Evolutionary conservation across 2,888 invertebrate species (phyloP), one percentile per base, ranked within the genome.

Genomic region (Cephus sareptanus): DNA sequence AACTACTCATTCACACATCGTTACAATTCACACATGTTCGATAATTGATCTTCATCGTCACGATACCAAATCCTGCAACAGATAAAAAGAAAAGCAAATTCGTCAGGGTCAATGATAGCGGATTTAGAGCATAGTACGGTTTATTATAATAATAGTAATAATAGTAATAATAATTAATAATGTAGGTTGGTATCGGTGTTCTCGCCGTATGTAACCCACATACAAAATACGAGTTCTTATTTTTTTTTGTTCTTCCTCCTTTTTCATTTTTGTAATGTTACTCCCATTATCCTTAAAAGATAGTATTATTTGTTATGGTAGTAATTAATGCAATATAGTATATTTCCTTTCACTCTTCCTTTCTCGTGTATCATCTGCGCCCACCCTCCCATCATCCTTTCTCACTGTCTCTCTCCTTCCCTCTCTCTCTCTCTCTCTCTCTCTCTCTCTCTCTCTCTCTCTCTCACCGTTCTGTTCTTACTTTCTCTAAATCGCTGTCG

Each of bases 51-150:
- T 70, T 34, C 33, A 4, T n/a, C 33, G 75, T 31, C 33, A 73
- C 73, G 30, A 56, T 23, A 56, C 23, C 56, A 56, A 56, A 11
- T 71, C 76, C 84, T 87, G 85, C 74, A 85, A 85, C 82, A 87
- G 77, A 87, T 81, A 77, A 81, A 78, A 83, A 77, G 40, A 73
- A 76, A 75, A 75, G 75, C 75, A 68, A 78, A 77, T 56, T 56
- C 56, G 56, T 56, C 56, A 76, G 71, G 77, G 74, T 56, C 23
- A 56, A 56, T 56, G 56, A 56, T 56, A 56, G 56, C 9, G 56
- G 23, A 85, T 86, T 89, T 87, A 87, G 88, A 89, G 89, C 89
- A 88, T 89, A 90, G 85, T 89, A 87, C 86, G 83, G 87, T 91
- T 91, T 90, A 90, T 90, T 90, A 85, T 84, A 85, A 86, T 87